Conservation (phyloP, 2,113 vertebrate species). For the Eonycteris spelaea region DNA sequence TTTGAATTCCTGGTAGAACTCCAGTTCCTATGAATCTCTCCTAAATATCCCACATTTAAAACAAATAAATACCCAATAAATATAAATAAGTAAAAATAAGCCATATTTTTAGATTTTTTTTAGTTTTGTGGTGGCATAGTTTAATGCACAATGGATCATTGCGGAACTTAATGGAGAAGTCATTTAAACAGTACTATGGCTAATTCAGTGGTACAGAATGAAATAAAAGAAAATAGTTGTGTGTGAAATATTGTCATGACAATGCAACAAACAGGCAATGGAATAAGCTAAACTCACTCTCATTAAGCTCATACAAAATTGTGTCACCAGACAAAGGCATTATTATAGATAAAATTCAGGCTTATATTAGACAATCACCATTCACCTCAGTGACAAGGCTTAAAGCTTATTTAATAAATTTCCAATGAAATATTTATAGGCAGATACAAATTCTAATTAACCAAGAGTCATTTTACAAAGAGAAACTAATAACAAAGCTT, state of each 20-base stretch:
- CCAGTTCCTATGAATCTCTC: conserved; percentile 55
- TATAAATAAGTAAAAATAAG: conserved; percentile 62
- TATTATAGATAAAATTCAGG: conserved; percentile 54
- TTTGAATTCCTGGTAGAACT: conserved; percentile 32
- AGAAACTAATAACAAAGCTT: conserved; percentile 33
- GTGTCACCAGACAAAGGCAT: conserved; percentile 55
- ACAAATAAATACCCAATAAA: conserved; percentile 61
- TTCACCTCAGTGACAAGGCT: conserved; percentile 66
- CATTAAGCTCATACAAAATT: conserved; percentile 54
- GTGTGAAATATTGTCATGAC: not conserved
- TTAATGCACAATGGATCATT: not conserved
- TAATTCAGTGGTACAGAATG: not conserved
- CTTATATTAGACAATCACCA: conserved; percentile 74
- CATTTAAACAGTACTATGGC: conserved; percentile 56
- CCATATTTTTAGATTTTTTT: not conserved
- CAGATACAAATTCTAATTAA: conserved; percentile 78
- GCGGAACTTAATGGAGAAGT: conserved; percentile 45
- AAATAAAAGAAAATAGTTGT: conserved; percentile 36
- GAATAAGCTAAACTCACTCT: not conserved
- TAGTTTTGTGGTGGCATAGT: conserved; percentile 14
- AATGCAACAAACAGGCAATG: conserved; percentile 2
- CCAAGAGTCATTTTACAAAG: conserved; percentile 65
- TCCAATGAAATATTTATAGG: conserved; percentile 77
- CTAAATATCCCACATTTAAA: conserved; percentile 59
- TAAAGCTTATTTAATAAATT: conserved; percentile 74